A percentile compares a stretch with the other conserved stretches of the same genome.
phyloP scores from a whole-genome alignment of 92 coral and sea anemone species.

The Pocillopora grandis region DNA sequence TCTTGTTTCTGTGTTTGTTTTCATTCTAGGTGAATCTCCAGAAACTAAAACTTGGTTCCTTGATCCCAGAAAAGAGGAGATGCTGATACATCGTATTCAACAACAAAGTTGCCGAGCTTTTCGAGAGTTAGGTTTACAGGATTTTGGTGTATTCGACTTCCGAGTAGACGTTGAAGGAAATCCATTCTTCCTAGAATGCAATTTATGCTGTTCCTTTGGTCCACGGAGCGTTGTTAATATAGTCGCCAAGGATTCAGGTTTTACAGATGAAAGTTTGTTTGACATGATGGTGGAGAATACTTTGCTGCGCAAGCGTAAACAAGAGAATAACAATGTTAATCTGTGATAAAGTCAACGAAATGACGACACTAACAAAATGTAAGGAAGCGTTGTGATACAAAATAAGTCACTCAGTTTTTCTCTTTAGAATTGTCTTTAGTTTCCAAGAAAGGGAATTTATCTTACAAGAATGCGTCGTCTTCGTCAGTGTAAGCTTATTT shows the following conservation, averaged over 20 bases:
- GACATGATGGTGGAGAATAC: conserved; percentile 25
- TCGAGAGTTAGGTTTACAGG: conserved; percentile 11
- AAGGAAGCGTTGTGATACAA: too few relatives aligned
- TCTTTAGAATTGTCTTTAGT: too few relatives aligned
- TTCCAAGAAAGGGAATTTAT: too few relatives aligned
- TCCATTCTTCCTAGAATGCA: conserved; percentile 26
- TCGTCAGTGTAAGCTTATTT: too few relatives aligned
- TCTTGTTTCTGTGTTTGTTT: background rate
- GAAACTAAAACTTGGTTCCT: conserved; percentile 14
- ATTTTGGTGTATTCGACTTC: conserved; percentile 21
- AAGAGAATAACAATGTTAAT: background rate
- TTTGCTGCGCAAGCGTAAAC: conserved; percentile 4
- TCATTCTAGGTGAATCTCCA: conserved; percentile 12
- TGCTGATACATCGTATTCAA: conserved; percentile 20
- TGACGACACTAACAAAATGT: too few relatives aligned
- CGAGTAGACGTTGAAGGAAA: conserved; percentile 25
- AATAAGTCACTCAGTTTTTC: too few relatives aligned
- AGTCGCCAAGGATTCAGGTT: conserved; percentile 7
- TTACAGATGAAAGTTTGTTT: conserved; percentile 23
- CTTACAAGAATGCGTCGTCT: too few relatives aligned
- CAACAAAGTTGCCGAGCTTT: conserved; percentile 15
- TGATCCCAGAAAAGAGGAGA: conserved; percentile 14
- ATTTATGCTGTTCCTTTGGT: conserved; percentile 28
- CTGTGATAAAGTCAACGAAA: too few relatives aligned
- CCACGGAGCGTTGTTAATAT: background rate